Conservation (phyloP, 2,888 invertebrate species). For the Criorhina ranunculi region DNA sequence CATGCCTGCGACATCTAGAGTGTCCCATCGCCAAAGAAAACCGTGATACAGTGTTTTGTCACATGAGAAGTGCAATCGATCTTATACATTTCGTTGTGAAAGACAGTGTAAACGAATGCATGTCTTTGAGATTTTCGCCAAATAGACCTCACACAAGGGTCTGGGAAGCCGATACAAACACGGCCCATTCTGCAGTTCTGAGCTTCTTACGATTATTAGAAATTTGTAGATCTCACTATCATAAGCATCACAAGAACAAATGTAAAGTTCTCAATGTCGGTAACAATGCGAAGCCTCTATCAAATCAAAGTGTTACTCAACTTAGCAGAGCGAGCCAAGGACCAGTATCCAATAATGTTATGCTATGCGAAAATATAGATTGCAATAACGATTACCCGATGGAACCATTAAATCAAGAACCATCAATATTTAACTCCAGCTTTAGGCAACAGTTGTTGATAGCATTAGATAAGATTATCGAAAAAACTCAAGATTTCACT, state of each 20-base stretch:
- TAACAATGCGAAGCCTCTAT: conserved; percentile 66
- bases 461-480: conserved; percentile 95
- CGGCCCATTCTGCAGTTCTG: conserved; percentile 91
- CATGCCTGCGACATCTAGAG: conserved; percentile 97
- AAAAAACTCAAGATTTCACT: conserved; percentile 99
- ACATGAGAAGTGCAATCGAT: conserved; percentile 98
- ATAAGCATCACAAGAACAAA: conserved; percentile 73
- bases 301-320: conserved; percentile 40
- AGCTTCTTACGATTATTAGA: conserved; percentile 93
- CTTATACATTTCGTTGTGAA: conserved; percentile 98
- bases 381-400: conserved; percentile 73
- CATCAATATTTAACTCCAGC: conserved; percentile 82
- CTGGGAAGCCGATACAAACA: conserved; percentile 88
- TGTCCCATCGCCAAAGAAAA: conserved; percentile 97
- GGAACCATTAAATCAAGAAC: conserved; percentile 78
- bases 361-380: conserved; percentile 76
- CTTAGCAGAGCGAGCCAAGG: conserved; percentile 33
- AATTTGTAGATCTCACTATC: conserved; percentile 85
- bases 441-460: conserved; percentile 92
- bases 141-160: conserved; percentile 84
- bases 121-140: conserved; percentile 82
- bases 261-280: conserved; percentile 54
- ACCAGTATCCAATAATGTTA: conserved; percentile 44
- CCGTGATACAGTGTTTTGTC: conserved; percentile 98
- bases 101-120: conserved; percentile 93